A percentile compares a stretch with the other conserved stretches of the same genome.
Conservation (phyloP, 2,797 vertebrate species). For the Prunella strophiata region DNA sequence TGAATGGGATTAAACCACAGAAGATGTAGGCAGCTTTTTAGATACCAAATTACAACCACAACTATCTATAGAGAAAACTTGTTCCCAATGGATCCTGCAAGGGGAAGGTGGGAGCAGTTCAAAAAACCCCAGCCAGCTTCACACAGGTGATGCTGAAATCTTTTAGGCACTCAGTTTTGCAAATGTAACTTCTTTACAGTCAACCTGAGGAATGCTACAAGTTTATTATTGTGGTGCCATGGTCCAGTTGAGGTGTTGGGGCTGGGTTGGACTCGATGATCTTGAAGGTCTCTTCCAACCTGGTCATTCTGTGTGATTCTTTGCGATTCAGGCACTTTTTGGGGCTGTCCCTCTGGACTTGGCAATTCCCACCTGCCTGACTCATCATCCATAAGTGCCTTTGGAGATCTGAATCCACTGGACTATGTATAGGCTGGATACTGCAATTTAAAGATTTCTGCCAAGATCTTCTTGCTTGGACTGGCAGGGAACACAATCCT, state of each 20-base stretch:
- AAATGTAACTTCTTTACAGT: background rate
- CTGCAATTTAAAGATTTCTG: background rate
- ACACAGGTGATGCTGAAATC: background rate
- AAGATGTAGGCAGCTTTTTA: background rate
- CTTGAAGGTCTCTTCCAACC: background rate
- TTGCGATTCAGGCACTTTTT: background rate
- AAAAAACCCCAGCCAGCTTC: background rate
- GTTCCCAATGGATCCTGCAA: background rate
- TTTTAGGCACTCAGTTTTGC: background rate
- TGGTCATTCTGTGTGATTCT: background rate
- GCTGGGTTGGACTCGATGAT: background rate
- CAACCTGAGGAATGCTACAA: background rate
- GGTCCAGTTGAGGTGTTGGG: background rate
- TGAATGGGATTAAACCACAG: background rate
- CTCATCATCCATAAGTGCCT: accelerated
- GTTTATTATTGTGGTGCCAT: background rate
- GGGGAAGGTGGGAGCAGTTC: background rate
- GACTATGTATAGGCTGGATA: background rate
- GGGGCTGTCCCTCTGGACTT: background rate
- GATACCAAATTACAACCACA: background rate
- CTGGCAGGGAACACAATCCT: background rate
- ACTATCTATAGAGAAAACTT: background rate
- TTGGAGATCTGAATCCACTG: background rate
- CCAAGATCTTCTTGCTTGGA: background rate
- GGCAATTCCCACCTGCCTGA: background rate